These are phyloP conservation scores for Myotis yumanensis DNA, from an alignment of 2,113 vertebrate species.

Conservation along the genomic window DNA sequence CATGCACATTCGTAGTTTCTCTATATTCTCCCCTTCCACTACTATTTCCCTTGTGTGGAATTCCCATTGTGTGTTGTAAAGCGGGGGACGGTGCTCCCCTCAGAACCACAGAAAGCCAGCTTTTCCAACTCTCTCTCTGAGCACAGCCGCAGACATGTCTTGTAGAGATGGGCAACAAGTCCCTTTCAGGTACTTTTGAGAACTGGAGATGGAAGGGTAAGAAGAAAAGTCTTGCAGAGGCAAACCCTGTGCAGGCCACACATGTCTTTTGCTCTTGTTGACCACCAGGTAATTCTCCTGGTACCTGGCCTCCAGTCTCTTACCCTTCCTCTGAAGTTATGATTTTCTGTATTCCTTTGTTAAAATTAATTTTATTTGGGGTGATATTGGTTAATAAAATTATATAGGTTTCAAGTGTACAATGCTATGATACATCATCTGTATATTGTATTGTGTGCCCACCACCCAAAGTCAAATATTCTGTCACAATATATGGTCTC, in stretches of 20 bases:
- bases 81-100: fast-evolving
- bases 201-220: not conserved
- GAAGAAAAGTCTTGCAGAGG: not conserved
- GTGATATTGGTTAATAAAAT: not conserved
- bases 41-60: not conserved
- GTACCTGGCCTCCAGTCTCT: not conserved
- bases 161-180: not conserved
- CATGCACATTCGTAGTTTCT: not conserved
- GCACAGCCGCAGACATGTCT: fast-evolving
- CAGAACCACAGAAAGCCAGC: fast-evolving
- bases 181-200: not conserved
- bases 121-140: not conserved
- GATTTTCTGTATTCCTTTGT: not conserved
- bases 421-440: not conserved
- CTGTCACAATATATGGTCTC: not conserved
- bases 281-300: not conserved
- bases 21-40: fast-evolving
- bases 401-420: not conserved
- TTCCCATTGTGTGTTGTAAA: not conserved
- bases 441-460: not conserved
- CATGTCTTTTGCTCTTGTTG: not conserved
- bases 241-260: fast-evolving
- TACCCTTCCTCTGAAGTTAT: not conserved
- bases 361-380: not conserved
- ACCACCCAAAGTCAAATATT: not conserved